phyloP scores from a whole-genome alignment of 23 tunicate genomes.

The Aplidium turbinatum region DNA sequence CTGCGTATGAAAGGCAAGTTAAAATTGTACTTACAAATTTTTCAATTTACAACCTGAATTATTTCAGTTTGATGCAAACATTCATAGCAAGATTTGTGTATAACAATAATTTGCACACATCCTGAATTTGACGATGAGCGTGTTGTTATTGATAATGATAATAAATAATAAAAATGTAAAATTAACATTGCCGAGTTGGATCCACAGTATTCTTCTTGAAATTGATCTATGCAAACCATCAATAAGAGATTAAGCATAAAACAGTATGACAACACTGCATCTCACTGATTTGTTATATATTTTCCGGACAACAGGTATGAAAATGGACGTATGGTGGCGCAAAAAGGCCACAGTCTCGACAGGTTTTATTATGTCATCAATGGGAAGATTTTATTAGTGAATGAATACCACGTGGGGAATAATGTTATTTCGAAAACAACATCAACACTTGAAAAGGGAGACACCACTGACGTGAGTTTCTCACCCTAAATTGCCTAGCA shows the following conservation, averaged over 20 bases:
- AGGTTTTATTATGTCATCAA: conserved; percentile 53
- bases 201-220: too few relatives aligned
- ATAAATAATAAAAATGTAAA: background rate
- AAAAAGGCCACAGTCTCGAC: conserved; percentile 58
- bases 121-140: background rate
- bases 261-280: too few relatives aligned
- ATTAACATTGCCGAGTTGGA: background rate
- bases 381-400: conserved; percentile 61
- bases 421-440: conserved; percentile 69
- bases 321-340: conserved; percentile 60
- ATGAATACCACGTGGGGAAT: conserved; percentile 70
- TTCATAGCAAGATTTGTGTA: too few relatives aligned
- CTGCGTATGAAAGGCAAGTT: conserved; percentile 49
- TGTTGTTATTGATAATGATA: background rate
- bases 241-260: too few relatives aligned
- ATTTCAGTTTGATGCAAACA: too few relatives aligned
- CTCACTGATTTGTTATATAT: background rate
- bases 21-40: background rate
- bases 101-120: background rate
- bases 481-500: too few relatives aligned
- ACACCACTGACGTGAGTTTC: conserved; percentile 72
- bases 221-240: too few relatives aligned
- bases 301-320: conserved; percentile 42
- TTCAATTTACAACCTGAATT: too few relatives aligned
- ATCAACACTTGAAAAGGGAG: conserved; percentile 49